These are phyloP conservation scores for Dicycla oo DNA, from an alignment of 2,888 invertebrate species.

Conservation along the genomic window DNA sequence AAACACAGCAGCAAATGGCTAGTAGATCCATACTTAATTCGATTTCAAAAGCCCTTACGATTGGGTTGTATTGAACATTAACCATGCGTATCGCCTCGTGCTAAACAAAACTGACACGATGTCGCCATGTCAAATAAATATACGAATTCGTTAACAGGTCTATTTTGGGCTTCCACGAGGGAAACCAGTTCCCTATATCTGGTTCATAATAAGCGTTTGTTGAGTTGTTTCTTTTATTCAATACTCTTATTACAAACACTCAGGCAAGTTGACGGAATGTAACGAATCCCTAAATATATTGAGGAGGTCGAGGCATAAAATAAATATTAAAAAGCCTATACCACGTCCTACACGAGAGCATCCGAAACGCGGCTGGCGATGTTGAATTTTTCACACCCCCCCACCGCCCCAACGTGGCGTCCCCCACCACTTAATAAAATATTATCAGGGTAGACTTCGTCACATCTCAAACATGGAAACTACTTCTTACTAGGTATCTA, in stretches of 20 bases:
- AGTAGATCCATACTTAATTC: constrained; percentile 6
- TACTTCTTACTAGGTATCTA: constrained; percentile 51
- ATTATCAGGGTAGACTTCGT: constrained; percentile 82
- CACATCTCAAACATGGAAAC: constrained; percentile 79
- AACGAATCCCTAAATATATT: constrained; percentile 68
- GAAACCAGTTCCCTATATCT: constrained; percentile 6
- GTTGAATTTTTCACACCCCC: constrained; percentile 84
- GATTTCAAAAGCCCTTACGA: constrained; percentile 2
- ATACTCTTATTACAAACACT: constrained; percentile 49
- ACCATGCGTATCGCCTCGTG: not conserved
- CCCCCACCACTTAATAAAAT: constrained; percentile 83
- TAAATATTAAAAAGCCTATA: constrained; percentile 78
- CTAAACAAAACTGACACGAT: constrained; percentile 1
- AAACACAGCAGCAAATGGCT: constrained; percentile 2
- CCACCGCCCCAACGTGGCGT: constrained; percentile 63
- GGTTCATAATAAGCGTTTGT: constrained; percentile 18
- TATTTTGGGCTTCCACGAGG: not conserved
- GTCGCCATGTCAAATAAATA: constrained; percentile 8
- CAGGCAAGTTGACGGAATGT: constrained; percentile 59
- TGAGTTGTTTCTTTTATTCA: constrained; percentile 53
- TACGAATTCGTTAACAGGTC: not conserved
- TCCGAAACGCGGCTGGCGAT: constrained; percentile 72
- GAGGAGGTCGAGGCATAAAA: constrained; percentile 72
- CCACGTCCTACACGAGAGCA: constrained; percentile 73
- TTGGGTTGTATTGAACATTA: constrained; percentile 12